Conservation (phyloP, 1,140 invertebrate species). For the Ceratoteleas bidentatus region DNA sequence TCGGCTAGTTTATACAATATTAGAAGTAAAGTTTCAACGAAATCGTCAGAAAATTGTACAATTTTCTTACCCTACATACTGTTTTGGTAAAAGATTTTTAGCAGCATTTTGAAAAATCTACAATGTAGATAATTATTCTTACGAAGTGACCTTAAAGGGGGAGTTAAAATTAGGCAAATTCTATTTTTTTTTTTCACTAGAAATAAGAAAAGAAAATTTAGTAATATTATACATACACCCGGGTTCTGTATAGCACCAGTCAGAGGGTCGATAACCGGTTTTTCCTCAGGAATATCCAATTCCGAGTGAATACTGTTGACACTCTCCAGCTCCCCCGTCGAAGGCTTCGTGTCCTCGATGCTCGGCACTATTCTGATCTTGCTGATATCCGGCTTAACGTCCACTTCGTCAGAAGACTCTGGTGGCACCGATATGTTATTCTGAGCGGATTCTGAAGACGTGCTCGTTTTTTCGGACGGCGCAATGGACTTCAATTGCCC, state of each 20-base stretch:
- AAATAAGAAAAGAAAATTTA: too few species aligned
- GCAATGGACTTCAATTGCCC: neutral
- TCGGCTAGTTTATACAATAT: too few species aligned
- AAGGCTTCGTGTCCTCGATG: constrained; percentile 20
- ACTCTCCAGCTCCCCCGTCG: constrained; percentile 18
- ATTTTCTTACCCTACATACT: too few species aligned
- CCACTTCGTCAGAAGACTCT: constrained; percentile 6
- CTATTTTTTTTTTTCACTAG: too few species aligned
- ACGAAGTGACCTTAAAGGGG: too few species aligned
- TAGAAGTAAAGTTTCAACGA: too few species aligned
- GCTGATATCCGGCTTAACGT: constrained; percentile 29
- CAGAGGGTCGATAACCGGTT: constrained; percentile 63
- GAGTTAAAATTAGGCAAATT: too few species aligned
- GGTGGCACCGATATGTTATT: too few species aligned
- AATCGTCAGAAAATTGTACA: too few species aligned
- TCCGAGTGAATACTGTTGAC: constrained; percentile 75
- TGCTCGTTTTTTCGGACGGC: neutral
- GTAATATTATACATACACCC: constrained; percentile 50
- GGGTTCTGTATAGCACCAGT: constrained; percentile 40
- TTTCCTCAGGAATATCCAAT: constrained; percentile 77
- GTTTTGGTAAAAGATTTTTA: too few species aligned
- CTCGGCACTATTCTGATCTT: constrained; percentile 18
- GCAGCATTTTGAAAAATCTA: too few species aligned
- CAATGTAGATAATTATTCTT: too few species aligned
- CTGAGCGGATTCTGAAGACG: neutral